phyloP scores from a whole-genome alignment of 2,113 vertebrate species.

The Dissostichus mawsoni region DNA sequence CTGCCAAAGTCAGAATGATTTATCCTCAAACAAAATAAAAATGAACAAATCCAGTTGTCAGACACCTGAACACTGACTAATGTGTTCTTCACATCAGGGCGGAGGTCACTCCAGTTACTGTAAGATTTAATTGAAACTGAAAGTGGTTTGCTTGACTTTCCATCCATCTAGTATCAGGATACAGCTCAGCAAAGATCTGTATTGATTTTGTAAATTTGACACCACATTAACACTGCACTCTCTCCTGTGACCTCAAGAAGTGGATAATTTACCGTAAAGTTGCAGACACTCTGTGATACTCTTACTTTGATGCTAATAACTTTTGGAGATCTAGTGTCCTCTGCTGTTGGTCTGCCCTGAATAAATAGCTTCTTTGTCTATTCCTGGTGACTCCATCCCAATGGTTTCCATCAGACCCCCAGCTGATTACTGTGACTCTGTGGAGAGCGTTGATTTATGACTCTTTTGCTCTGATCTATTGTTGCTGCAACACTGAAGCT shows the following conservation, averaged over 20 bases:
- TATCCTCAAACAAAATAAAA: neutral
- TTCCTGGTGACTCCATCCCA: constrained; percentile 69
- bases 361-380: constrained; percentile 63
- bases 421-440: constrained; percentile 59
- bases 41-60: neutral
- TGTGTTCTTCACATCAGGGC: neutral
- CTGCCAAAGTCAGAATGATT: too few relatives aligned
- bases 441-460: constrained; percentile 64
- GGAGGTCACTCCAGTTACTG: neutral
- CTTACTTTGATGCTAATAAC: constrained; percentile 55
- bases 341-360: constrained; percentile 64
- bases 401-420: constrained; percentile 53
- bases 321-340: constrained; percentile 59
- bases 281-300: constrained; percentile 19
- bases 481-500: constrained; percentile 32
- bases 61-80: neutral
- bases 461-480: constrained; percentile 51
- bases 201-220: constrained; percentile 31
- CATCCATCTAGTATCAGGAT: constrained; percentile 25
- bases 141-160: neutral
- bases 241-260: constrained; percentile 34
- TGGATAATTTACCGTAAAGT: constrained; percentile 42
- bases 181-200: constrained; percentile 5
- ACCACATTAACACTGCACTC: constrained; percentile 8
- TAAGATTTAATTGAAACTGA: neutral